Conservation (phyloP, 30 jellyfish, hydroid and myxozoan species). For the Mastigias papua region DNA sequence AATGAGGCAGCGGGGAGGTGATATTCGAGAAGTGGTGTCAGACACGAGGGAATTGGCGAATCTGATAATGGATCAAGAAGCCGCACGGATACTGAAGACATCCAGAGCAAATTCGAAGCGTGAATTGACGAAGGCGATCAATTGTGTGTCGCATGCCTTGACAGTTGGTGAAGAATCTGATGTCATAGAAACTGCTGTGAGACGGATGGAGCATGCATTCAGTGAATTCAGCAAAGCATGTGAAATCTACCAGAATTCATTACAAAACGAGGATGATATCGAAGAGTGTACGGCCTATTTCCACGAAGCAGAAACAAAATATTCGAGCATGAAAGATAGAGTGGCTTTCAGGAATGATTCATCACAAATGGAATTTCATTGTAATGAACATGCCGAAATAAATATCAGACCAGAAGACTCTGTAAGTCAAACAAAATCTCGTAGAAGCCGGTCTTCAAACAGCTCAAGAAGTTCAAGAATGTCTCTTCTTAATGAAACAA, state of each 20-base stretch:
- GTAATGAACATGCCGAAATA: too few species aligned
- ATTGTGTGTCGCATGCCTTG: too few species aligned
- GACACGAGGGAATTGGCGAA: too few species aligned
- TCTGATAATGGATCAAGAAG: too few species aligned
- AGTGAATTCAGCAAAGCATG: constrained; percentile 25
- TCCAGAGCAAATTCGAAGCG: too few species aligned
- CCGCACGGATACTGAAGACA: too few species aligned
- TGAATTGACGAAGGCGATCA: too few species aligned
- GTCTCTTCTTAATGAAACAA: constrained; percentile 29
- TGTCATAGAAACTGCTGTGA: too few species aligned
- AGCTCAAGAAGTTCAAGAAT: constrained; percentile 2
- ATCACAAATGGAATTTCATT: background rate
- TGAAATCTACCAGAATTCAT: constrained; percentile 2
- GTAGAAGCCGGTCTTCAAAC: background rate
- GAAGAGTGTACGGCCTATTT: constrained; percentile 41
- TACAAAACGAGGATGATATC: constrained; percentile 19
- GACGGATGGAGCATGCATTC: constrained; percentile 23
- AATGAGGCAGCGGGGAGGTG: too few species aligned
- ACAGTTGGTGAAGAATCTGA: too few species aligned
- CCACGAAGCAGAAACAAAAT: constrained; percentile 28
- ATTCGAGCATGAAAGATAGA: constrained; percentile 14
- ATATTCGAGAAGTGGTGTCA: too few species aligned
- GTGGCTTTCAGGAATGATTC: constrained; percentile 2
- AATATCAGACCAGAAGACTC: too few species aligned
- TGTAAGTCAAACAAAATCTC: constrained; percentile 31